These are phyloP conservation scores for Drosophila nannoptera DNA, from an alignment of 1,140 invertebrate species.

Conservation along the genomic window DNA sequence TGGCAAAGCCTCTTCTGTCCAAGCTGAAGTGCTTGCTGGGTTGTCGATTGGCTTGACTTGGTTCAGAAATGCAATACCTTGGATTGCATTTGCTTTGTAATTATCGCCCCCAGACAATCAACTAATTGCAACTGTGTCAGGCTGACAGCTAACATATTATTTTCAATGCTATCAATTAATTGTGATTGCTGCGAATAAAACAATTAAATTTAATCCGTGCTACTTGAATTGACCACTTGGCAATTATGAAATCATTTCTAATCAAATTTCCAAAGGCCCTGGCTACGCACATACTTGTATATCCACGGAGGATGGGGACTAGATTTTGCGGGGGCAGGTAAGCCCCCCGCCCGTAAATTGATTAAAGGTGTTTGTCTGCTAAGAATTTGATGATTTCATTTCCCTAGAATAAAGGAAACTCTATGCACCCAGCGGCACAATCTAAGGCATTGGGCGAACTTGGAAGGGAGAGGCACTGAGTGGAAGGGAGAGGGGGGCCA, in stretches of 20 bases:
- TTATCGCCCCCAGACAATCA: neutral
- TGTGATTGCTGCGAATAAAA: neutral
- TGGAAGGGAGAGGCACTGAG: constrained; percentile 3
- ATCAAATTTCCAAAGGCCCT: neutral
- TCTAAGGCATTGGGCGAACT: constrained; percentile 15
- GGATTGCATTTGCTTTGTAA: neutral
- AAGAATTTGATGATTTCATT: constrained; percentile 17
- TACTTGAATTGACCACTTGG: neutral
- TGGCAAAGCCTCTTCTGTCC: neutral
- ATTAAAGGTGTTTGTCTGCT: constrained; percentile 3
- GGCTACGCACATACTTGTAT: neutral
- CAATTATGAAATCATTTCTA: neutral
- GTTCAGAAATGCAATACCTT: no score
- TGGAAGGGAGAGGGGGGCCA: neutral
- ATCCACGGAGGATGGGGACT: neutral
- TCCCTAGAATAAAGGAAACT: constrained; percentile 9
- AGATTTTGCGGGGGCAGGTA: neutral
- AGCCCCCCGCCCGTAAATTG: neutral
- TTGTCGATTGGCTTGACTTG: neutral
- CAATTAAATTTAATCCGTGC: neutral
- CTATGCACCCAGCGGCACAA: neutral
- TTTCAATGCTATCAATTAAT: neutral
- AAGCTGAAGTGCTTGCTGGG: neutral
- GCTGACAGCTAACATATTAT: neutral
- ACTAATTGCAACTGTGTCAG: no score